These are phyloP conservation scores for Phrynosoma platyrhinos DNA, from an alignment of 2,113 vertebrate genomes.

Conservation along the genomic window DNA sequence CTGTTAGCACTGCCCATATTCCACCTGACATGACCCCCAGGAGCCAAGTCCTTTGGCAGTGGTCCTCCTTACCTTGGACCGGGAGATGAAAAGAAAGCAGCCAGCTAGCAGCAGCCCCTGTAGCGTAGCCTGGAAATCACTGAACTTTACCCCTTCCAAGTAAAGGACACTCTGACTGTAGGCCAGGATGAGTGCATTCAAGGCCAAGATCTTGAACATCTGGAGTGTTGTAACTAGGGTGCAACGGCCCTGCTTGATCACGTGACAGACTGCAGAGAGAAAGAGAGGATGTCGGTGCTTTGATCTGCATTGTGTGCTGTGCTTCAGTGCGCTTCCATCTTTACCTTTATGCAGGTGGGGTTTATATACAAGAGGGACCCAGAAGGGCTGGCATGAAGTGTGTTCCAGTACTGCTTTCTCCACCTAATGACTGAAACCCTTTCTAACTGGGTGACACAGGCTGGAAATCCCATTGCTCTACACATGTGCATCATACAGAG, in stretches of 20 bases:
- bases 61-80: conserved; percentile 87
- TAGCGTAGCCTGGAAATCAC: conserved; percentile 94
- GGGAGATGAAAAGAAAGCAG: conserved; percentile 98
- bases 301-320: too few relatives aligned
- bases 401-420: background rate
- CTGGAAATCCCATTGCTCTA: too few relatives aligned
- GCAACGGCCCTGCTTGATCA: conserved; percentile 98
- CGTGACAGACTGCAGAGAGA: conserved; percentile 89
- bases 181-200: conserved; percentile 94
- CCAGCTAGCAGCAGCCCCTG: conserved; percentile 94
- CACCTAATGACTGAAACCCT: background rate
- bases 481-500: background rate
- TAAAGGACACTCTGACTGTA: conserved; percentile 98
- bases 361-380: background rate
- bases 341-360: background rate
- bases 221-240: conserved; percentile 95
- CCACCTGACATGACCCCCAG: too few relatives aligned
- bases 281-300: background rate
- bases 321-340: background rate
- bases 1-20: too few relatives aligned
- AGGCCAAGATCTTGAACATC: conserved; percentile 97
- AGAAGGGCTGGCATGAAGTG: background rate
- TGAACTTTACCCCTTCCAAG: conserved; percentile 96
- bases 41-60: too few relatives aligned
- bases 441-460: background rate